Base-by-base conservation (phyloP, 1,140 invertebrate genomes). In the Eupristina koningsbergeri region DNA sequence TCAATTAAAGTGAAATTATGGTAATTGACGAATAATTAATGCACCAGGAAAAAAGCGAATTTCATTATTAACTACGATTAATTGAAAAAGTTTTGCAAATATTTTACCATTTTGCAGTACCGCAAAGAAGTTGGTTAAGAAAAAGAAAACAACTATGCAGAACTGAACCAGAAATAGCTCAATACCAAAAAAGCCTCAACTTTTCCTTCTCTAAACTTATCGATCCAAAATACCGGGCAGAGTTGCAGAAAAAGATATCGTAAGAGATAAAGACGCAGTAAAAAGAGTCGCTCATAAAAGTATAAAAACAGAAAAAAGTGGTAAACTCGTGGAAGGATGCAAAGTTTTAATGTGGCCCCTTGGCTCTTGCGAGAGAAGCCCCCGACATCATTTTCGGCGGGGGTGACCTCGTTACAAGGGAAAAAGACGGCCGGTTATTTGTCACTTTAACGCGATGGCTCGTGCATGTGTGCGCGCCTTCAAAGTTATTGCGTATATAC, bases 401-500 rank as follows among this genome's bases (percentile, higher is more conserved):
- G 41, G 29, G 26, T 45, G 76, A 47, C 58, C 61, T 77, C 31
- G 75, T 77, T 77, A 77, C 50, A 34, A 77, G 39, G 7, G 61
- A 69, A 50, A 67, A 36, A 36, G 79, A 73, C 36, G 47, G 0
- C 31, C 31, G 45, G 50, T 34, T 74, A 79, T 84, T 79, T 79
- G 82, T 84, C 82, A 84, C 76, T 79, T 84, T 84, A 73, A 63
- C 76, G 74, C 75, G 36, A 69, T 76, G 29, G 19, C 58, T 36
- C 22, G 63, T 0, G 26, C 81, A 71, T 69, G 63, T 69, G 15
- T 13, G 80, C 45, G 74, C 73, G 22, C 41, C 39, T 47, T 39
- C 39, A 19, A 31, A 80, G 31, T 50, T 74, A 45, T 69, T 50
- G 41, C 74, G 5, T 76, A 26, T 26, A 58, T 26, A 36, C 0